Base-by-base conservation (phyloP, 2,113 vertebrate species). In the Enhydra lutris region DNA sequence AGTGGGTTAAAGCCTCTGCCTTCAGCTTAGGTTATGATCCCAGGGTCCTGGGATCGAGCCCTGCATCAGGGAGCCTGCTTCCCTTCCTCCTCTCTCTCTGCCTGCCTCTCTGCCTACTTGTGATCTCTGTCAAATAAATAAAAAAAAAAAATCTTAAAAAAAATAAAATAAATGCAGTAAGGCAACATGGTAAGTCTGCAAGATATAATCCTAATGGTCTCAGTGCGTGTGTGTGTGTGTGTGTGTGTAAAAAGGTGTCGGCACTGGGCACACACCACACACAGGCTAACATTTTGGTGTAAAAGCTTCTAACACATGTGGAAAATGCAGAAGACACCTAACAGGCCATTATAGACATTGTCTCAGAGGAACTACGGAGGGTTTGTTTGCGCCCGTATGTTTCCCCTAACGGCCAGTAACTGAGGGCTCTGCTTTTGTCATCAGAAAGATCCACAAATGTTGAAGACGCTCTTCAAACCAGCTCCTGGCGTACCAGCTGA, bases 231-330 rank as follows among this genome's bases (percentile, higher is more conserved):
- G 20, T 7, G 13, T 14, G 13, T 14, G 13, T 34, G 29, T 1
- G 23, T 5, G 1, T 24, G 20, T 1, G 23, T 5, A 1, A 20
- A 52, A 79, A 45, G 10, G 8, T 18, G 6, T 21, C 1, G 1
- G 42, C 21, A 26, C 42, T 0, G 26, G 34, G 15, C 73, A 59
- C 34, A 36, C 13, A 7, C 23, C 6, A 1, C 69, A 34, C 69
- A 61, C 29, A 9, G 36, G 69, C 8, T 34, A 23, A 23, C 20
- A 3, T 63, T 18, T 45, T 12, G 31, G 31, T 78, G 57, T 11
- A 50, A 45, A 26, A n/a, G 14, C 42, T 17, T n/a, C 61, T 57
- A 14, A 71, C 6, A 0, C 17, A 15, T 6, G 1, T 26, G 29
- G 57, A 65, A n/a, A 50, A 26, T 7, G 39, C 73, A 78, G 21